Conservation (phyloP, 2,797 vertebrate species). For the Pangasius macronema region DNA sequence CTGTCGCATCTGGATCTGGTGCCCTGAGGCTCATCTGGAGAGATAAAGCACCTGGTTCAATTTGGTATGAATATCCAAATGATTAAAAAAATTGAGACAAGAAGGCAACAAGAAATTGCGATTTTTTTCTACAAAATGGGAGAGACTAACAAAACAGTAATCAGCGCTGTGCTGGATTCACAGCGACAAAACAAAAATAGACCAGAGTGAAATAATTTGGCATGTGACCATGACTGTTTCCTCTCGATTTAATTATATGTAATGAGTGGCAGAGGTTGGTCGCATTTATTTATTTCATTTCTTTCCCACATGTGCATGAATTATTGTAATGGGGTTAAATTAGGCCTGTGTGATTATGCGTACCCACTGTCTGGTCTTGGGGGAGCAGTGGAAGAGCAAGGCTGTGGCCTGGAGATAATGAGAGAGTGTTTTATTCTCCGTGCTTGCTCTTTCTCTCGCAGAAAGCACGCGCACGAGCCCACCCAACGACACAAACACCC, state of each 20-base stretch:
- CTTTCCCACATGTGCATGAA: slow-evolving; percentile 52
- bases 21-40: slow-evolving; percentile 19
- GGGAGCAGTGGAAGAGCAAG: slow-evolving; percentile 32
- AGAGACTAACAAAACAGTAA: slow-evolving; percentile 10
- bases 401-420: slow-evolving; percentile 61
- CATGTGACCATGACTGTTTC: slow-evolving; percentile 50
- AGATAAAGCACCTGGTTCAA: slow-evolving; percentile 9
- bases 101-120: not conserved
- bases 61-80: not conserved
- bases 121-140: not conserved
- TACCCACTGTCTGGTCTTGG: slow-evolving; percentile 47
- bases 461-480: slow-evolving; percentile 18
- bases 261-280: slow-evolving; percentile 59
- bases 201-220: slow-evolving; percentile 42
- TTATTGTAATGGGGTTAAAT: slow-evolving; percentile 70
- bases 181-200: not conserved
- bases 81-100: not conserved
- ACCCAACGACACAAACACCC: slow-evolving; percentile 8
- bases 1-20: slow-evolving; percentile 32
- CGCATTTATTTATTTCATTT: slow-evolving; percentile 27
- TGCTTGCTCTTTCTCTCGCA: not conserved
- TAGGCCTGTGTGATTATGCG: slow-evolving; percentile 60
- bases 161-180: not conserved
- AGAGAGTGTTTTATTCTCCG: slow-evolving; percentile 35
- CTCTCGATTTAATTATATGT: slow-evolving; percentile 60